These are phyloP conservation scores for Phycodurus eques DNA, from an alignment of 2,113 vertebrate species.

Conservation along the genomic window DNA sequence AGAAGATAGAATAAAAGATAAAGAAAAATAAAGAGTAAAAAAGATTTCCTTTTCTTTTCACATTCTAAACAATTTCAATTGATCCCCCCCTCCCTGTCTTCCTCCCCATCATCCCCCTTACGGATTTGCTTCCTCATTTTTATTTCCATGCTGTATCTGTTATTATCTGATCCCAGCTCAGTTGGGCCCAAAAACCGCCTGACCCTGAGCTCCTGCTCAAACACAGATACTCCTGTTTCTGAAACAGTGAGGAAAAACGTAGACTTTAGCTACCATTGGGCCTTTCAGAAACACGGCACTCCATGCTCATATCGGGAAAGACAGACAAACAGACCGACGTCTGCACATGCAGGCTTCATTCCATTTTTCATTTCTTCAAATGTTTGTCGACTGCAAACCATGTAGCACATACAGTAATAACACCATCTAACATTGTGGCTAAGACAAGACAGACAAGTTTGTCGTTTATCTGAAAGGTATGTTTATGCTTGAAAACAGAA, in stretches of 20 bases:
- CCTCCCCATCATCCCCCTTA: conserved; percentile 9
- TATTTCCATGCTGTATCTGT: conserved; percentile 40
- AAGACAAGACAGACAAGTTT: background rate
- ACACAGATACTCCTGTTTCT: conserved; percentile 80
- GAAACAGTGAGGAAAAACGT: conserved; percentile 30
- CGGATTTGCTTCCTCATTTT: conserved; percentile 26
- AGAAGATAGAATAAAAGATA: no score
- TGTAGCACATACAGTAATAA: conserved; percentile 24
- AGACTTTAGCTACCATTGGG: conserved; percentile 7
- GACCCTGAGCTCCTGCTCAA: conserved; percentile 73
- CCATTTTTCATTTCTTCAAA: conserved; percentile 10
- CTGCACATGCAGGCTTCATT: conserved; percentile 3
- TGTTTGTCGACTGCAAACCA: conserved; percentile 32
- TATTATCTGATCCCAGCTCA: conserved; percentile 66
- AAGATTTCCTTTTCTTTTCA: background rate
- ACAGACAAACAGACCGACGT: conserved; percentile 6
- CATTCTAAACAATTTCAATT: conserved; percentile 32
- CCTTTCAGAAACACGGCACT: conserved; percentile 54
- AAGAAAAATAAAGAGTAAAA: no score
- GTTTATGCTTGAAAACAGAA: background rate
- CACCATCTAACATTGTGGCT: conserved; percentile 7
- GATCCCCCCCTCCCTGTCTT: conserved; percentile 13
- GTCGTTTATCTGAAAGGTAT: conserved; percentile 6
- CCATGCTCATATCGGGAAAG: conserved; percentile 32
- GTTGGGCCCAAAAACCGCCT: conserved; percentile 70